Base-by-base conservation (phyloP, 2,797 vertebrate genomes). In the Scyliorhinus canicula region DNA sequence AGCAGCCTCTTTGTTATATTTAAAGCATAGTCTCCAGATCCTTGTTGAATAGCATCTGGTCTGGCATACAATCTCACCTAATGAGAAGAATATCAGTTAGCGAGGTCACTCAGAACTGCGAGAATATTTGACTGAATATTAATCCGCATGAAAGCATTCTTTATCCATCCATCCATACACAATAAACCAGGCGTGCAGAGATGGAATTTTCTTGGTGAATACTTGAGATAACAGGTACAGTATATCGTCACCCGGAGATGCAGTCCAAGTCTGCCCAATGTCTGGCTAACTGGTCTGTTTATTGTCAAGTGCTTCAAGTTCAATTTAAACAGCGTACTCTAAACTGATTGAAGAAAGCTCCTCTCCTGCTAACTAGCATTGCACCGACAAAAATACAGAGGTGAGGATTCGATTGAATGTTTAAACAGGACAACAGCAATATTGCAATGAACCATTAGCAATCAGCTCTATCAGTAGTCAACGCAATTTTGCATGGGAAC, bases 1-100 rank as follows among this genome's bases (percentile, higher is more conserved):
- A 99, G 98, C 28, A 99, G 97, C 96, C 98, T 98, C 96, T 98
- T 98, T 96, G 98, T 98, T 97, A 99, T 99, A 96, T 98, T 98
- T 74, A 99, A 98, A 67, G 98, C 98, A 96, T 99, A 99, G 97
- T 99, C 98, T 1, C 98, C 98, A 0, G 98, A 98, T 96, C 98
- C 98, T 96, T 98, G 98, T 96, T 98, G 97, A 95, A 99, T 97
- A 95, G 98, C 98, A 95, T 99, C 98, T 0, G 98, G 98, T 95
- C 98, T 97, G 77, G 98, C 98, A 95, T 98, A 99, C 67, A 99
- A 97, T 60, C 98, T 98, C 50, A 99, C 98, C 98, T 99, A 96
- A 96, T 96, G 95, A 97, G 95, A 96, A 96, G 96, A 82, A 97
- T 31, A 74, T 55, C 26, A 31, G 7, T 74, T 31, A 74, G 67